Percentiles rank a stretch among this genome's conserved stretches.
Conservation (phyloP, 2,113 vertebrate genomes). For the Psittacula cyanocephala region DNA sequence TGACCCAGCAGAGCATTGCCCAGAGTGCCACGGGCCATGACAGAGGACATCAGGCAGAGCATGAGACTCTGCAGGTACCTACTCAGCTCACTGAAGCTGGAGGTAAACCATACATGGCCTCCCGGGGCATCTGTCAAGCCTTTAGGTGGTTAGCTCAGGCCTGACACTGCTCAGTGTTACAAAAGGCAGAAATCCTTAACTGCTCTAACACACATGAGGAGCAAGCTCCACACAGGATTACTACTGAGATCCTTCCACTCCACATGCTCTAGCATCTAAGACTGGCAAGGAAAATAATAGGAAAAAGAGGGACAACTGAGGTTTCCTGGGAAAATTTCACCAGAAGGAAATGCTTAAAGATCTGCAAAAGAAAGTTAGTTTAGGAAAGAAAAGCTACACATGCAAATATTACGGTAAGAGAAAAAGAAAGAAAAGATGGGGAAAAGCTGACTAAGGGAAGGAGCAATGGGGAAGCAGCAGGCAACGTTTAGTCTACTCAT, state of each 20-base stretch:
- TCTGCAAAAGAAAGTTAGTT: not conserved
- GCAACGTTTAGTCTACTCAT: not conserved
- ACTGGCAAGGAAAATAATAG: not conserved
- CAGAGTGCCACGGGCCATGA: not conserved
- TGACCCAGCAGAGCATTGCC: not conserved
- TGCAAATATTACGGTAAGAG: not conserved
- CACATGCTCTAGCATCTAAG: slow-evolving; percentile 27
- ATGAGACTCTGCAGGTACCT: not conserved
- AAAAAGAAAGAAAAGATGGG: slow-evolving; percentile 6
- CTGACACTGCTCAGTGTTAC: not conserved
- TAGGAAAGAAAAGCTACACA: slow-evolving; percentile 2
- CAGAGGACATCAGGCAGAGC: not conserved
- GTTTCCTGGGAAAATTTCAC: not conserved
- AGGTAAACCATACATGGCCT: not conserved
- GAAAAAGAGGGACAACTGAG: not conserved
- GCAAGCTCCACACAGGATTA: not conserved
- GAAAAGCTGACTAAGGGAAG: not conserved
- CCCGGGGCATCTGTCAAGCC: not conserved
- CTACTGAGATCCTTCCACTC: not conserved
- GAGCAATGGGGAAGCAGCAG: slow-evolving; percentile 7
- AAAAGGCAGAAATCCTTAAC: not conserved
- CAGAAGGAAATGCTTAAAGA: not conserved
- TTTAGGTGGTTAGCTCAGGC: not conserved
- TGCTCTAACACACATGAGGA: not conserved
- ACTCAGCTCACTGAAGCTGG: not conserved